Evolutionary conservation across 2,797 vertebrate species (phyloP).

Genomic region (Discoglossus pictus): DNA sequence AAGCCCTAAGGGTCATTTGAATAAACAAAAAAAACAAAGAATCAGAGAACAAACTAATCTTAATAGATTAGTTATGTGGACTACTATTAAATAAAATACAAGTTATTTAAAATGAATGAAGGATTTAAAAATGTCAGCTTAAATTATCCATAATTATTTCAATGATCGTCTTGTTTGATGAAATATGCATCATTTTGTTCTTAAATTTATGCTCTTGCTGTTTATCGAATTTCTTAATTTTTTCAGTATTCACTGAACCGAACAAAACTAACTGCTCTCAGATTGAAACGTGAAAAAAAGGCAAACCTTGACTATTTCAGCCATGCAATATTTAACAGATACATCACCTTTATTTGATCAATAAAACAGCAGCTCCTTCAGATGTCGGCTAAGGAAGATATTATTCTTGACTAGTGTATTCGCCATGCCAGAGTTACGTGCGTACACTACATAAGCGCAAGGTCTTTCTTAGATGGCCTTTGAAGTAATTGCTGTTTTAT

Average conservation of each 20-base stretch:
- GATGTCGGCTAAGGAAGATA: not conserved
- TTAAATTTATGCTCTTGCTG: slow-evolving; percentile 11
- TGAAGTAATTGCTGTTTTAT: slow-evolving; percentile 31
- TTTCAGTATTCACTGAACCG: too few species aligned
- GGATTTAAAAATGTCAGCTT: slow-evolving; percentile 27
- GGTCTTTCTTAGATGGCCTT: slow-evolving; percentile 12
- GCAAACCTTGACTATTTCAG: not conserved
- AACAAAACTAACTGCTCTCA: not conserved
- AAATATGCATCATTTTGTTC: slow-evolving; percentile 32
- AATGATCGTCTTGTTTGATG: slow-evolving; percentile 35
- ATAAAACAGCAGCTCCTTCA: slow-evolving; percentile 15
- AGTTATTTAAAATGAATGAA: too few species aligned
- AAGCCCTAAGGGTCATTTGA: too few species aligned
- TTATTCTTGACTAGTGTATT: slow-evolving; percentile 20
- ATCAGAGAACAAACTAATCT: too few species aligned
- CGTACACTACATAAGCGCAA: slow-evolving; percentile 7
- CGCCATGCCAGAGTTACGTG: not conserved
- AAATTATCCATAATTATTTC: slow-evolving; percentile 38
- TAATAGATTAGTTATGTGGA: too few species aligned
- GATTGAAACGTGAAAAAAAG: not conserved
- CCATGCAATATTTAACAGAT: slow-evolving; percentile 17
- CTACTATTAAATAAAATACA: too few species aligned
- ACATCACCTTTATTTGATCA: slow-evolving; percentile 25
- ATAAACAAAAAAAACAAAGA: too few species aligned
- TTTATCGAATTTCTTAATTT: slow-evolving; percentile 11